These are phyloP conservation scores for Mamestra brassicae DNA, from an alignment of 2,888 invertebrate species.

Conservation along the genomic window DNA sequence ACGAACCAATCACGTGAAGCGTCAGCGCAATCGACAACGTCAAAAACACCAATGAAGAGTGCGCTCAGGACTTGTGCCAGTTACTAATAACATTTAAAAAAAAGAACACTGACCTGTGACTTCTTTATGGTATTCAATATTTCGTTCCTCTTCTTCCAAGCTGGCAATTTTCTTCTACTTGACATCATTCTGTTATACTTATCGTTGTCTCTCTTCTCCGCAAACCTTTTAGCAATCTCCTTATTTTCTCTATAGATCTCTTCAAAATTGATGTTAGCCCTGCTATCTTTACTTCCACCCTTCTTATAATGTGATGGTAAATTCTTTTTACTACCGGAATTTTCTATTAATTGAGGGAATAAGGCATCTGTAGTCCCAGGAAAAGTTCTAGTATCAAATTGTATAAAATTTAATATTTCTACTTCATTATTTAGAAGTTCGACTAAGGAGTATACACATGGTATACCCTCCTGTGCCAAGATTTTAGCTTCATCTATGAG, in stretches of 20 bases:
- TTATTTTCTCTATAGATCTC: constrained; percentile 92
- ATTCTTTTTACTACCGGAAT: constrained; percentile 73
- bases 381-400: constrained; percentile 89
- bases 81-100: neutral
- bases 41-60: neutral
- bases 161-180: constrained; percentile 92
- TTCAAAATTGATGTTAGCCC: constrained; percentile 87
- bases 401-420: constrained; percentile 91
- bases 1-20: neutral
- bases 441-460: constrained; percentile 93
- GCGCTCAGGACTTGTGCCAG: neutral
- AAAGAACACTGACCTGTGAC: constrained; percentile 88
- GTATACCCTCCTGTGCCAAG: constrained; percentile 93
- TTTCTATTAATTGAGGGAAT: constrained; percentile 91
- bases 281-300: constrained; percentile 90
- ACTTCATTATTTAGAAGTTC: constrained; percentile 93
- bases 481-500: constrained; percentile 93
- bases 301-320: constrained; percentile 93
- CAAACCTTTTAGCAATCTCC: constrained; percentile 91
- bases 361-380: constrained; percentile 90
- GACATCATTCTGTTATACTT: constrained; percentile 93
- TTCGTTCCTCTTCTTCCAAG: constrained; percentile 93
- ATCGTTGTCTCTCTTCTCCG: constrained; percentile 91
- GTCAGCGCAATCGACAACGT: neutral
- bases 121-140: constrained; percentile 92